Conservation (phyloP, 2,888 invertebrate species). For the Matsumyia berberina region DNA sequence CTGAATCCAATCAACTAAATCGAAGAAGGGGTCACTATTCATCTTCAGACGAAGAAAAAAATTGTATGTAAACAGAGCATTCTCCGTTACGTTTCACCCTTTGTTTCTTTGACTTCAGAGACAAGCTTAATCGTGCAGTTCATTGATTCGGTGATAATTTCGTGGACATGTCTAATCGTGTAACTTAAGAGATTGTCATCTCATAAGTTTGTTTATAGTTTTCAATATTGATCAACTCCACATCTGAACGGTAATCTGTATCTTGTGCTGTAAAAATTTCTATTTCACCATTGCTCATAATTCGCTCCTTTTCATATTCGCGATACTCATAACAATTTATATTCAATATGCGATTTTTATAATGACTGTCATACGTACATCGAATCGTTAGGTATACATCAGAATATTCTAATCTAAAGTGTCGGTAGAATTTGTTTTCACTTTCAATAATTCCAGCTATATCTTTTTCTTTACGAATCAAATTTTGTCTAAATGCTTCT, state of each 20-base stretch:
- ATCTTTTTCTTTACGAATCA: slow-evolving; percentile 59
- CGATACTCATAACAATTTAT: slow-evolving; percentile 63
- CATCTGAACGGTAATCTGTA: slow-evolving; percentile 32
- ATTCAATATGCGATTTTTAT: slow-evolving; percentile 48
- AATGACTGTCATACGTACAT: slow-evolving; percentile 60
- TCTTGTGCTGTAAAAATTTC: slow-evolving; percentile 45
- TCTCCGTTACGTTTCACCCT: too few species aligned
- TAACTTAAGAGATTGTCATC: too few species aligned
- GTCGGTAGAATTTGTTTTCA: slow-evolving; percentile 55
- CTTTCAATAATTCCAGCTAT: slow-evolving; percentile 70
- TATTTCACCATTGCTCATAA: slow-evolving; percentile 62
- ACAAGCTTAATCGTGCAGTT: too few species aligned
- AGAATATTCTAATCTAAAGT: slow-evolving; percentile 61
- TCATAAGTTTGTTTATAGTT: slow-evolving; percentile 13
- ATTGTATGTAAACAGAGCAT: too few species aligned
- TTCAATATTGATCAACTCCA: too few species aligned
- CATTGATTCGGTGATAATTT: too few species aligned
- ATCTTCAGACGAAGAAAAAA: too few species aligned
- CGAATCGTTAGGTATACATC: slow-evolving; percentile 48
- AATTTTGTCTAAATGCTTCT: slow-evolving; percentile 68
- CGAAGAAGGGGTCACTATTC: too few species aligned
- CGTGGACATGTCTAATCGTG: too few species aligned
- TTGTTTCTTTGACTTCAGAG: too few species aligned
- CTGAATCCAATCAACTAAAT: too few species aligned
- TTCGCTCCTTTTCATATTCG: slow-evolving; percentile 43